Evolutionary conservation across 2,797 vertebrate genomes (phyloP), one percentile per base, ranked within the genome.

Genomic region (Tenualosa thibaudeaui): DNA sequence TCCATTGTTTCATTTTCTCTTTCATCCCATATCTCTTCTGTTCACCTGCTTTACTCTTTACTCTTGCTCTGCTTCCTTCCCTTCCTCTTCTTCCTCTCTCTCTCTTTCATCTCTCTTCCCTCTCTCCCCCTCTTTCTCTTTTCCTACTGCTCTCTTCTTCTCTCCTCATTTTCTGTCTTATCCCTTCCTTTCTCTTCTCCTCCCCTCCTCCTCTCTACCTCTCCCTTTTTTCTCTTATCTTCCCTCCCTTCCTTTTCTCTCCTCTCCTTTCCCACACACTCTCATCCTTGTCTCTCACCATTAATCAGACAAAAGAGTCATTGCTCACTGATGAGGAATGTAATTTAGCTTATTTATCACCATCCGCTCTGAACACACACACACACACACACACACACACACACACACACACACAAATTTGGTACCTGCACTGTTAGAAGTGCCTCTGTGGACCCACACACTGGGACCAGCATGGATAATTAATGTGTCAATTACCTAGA

Each of bases 241-340:
- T 26, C 12, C 1, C 31, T 37, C 31, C 13, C 12, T 13, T 37
- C 31, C 62, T 68, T 10, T 10, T 2, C 31, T 46, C 46, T 46
- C 26, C 62, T 53, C 51, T 17, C 3, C 51, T 58, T 19, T 22
- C 56, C 56, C 56, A 58, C 56, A 58, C 49, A 26, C 65, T 24
- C 17, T 24, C 82, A 75, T 40, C 37, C 31, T 75, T 75, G 31
- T 75, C 15, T 40, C 43, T 7, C 31, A 17, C 37, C 31, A 75
- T 75, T 75, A 75, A 75, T 75, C 31, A 75, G 37, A 75, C 68
- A 75, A 75, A 75, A 43, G 68, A 40, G 31, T 43, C 68, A 37
- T 19, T 37, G 13, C 68, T 40, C 37, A 75, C 68, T 75, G 68
- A 75, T 75, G 68, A 75, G 68, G 68, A 40, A 40, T 71, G 65